These are phyloP conservation scores for Hydrocynus forskahlii DNA, from an alignment of 2,797 vertebrate genomes.

Conservation along the genomic window DNA sequence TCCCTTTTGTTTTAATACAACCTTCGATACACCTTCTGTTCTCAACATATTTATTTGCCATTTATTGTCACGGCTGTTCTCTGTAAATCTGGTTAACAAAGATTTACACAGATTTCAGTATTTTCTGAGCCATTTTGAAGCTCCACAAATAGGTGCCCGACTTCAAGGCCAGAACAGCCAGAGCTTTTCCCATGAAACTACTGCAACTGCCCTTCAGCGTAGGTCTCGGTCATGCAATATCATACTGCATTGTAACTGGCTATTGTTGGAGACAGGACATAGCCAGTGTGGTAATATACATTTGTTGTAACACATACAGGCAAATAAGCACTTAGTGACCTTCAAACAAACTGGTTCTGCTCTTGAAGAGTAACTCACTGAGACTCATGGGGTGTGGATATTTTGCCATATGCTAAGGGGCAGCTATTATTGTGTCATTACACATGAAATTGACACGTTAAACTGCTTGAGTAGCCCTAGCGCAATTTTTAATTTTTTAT, in stretches of 20 bases:
- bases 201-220: background rate
- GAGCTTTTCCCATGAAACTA: background rate
- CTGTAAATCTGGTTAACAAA: background rate
- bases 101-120: background rate
- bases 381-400: background rate
- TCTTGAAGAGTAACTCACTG: background rate
- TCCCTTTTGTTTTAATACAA: no score
- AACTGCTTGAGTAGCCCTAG: background rate
- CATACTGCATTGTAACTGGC: background rate
- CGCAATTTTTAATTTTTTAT: no score
- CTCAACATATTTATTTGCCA: background rate
- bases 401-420: background rate
- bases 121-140: background rate
- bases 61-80: background rate
- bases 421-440: background rate
- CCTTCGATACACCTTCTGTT: background rate
- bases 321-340: background rate
- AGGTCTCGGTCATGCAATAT: background rate
- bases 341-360: slow-evolving; percentile 29
- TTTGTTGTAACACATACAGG: background rate
- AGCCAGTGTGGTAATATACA: background rate
- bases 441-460: background rate
- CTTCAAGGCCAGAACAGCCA: background rate
- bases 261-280: background rate
- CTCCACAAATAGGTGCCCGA: background rate